Conservation (phyloP, 1,140 invertebrate species). For the Anagrus nilaparvatae region DNA sequence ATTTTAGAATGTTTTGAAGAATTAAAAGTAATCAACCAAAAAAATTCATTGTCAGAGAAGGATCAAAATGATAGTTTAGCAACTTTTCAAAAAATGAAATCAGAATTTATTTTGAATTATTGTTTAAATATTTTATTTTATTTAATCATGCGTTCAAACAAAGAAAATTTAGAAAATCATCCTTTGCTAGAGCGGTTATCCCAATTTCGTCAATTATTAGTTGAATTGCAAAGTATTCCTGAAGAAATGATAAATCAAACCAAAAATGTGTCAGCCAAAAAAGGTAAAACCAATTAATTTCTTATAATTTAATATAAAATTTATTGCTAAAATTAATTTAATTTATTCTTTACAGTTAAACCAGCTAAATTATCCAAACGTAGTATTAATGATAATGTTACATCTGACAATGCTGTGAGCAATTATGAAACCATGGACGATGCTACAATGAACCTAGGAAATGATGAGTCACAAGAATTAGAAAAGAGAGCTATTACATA, state of each 20-base stretch:
- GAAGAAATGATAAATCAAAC: too few species aligned
- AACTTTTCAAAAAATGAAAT: conserved; percentile 59
- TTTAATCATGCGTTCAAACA: conserved; percentile 68
- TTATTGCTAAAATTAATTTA: too few species aligned
- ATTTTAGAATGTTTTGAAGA: too few species aligned
- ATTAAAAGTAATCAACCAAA: too few species aligned
- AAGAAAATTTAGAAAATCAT: conserved; percentile 61
- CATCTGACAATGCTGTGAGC: neutral
- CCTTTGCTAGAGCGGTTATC: conserved; percentile 75
- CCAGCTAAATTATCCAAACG: too few species aligned
- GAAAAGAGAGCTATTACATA: conserved; percentile 79
- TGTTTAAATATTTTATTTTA: conserved; percentile 80
- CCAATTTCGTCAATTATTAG: conserved; percentile 66
- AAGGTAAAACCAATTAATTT: too few species aligned
- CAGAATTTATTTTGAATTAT: conserved; percentile 68
- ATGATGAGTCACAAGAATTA: conserved; percentile 23
- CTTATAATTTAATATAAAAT: too few species aligned
- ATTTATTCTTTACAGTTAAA: too few species aligned
- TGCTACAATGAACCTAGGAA: too few species aligned
- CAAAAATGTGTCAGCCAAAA: too few species aligned
- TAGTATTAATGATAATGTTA: neutral
- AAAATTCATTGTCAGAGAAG: too few species aligned
- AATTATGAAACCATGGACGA: too few species aligned
- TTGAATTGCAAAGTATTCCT: conserved; percentile 20
- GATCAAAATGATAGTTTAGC: conserved; percentile 46